Percentiles rank a stretch among this genome's conserved stretches.
Conservation (phyloP, 2,888 invertebrate species). For the Macrophya annulata region DNA sequence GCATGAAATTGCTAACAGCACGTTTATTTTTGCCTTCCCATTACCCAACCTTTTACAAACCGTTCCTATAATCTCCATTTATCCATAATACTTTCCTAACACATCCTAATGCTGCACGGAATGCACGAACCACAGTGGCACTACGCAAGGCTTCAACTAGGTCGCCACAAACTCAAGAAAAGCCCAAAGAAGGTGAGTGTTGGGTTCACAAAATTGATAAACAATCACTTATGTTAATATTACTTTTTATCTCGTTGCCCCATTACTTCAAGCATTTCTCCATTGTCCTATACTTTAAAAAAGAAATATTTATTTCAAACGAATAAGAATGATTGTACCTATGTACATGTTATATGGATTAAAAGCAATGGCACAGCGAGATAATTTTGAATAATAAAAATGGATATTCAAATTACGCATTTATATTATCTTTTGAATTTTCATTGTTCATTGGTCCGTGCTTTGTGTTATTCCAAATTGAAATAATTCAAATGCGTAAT, state of each 20-base stretch:
- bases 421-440: not conserved
- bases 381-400: not conserved
- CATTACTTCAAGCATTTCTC: not conserved
- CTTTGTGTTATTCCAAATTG: not conserved
- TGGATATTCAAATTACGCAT: constrained; percentile 42
- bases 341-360: not conserved
- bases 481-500: constrained; percentile 33
- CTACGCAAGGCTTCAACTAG: constrained; percentile 77
- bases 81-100: constrained; percentile 61
- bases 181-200: constrained; percentile 78
- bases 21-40: constrained; percentile 75
- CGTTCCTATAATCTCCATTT: constrained; percentile 45
- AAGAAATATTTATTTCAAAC: not conserved
- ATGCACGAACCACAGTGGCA: constrained; percentile 77
- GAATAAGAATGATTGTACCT: not conserved
- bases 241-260: not conserved
- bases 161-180: constrained; percentile 77
- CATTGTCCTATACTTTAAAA: not conserved
- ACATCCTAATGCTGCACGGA: constrained; percentile 77
- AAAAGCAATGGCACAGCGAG: constrained; percentile 33
- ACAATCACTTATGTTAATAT: constrained; percentile 25
- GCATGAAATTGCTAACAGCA: constrained; percentile 78
- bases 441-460: not conserved
- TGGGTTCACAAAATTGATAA: constrained; percentile 47
- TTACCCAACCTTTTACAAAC: constrained; percentile 58